These are phyloP conservation scores for human (Homo sapiens) DNA, from an alignment of 2,113 vertebrate species.

Conservation along the genomic window DNA sequence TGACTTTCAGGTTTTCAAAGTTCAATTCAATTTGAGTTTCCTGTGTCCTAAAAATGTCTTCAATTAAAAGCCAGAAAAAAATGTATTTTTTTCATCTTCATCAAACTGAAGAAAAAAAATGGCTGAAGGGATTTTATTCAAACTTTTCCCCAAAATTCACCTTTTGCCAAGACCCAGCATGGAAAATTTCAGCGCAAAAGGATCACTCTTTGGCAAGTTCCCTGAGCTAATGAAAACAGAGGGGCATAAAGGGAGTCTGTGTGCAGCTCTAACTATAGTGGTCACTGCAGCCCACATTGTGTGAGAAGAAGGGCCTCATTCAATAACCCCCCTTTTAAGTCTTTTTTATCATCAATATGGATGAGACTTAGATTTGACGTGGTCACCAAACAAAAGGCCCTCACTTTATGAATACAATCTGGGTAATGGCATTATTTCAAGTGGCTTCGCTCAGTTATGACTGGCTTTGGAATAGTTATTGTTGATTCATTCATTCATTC, in stretches of 20 bases:
- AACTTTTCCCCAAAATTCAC: conserved; percentile 80
- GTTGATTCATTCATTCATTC: neutral
- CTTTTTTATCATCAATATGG: conserved; percentile 79
- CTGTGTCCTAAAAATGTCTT: conserved; percentile 79
- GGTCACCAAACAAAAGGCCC: conserved; percentile 64
- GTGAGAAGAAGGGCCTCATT: conserved; percentile 77
- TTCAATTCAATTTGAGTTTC: conserved; percentile 72
- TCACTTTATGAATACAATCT: conserved; percentile 59
- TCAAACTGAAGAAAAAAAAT: conserved; percentile 81
- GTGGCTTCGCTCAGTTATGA: conserved; percentile 12
- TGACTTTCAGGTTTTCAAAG: conserved; percentile 69
- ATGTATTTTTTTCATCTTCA: conserved; percentile 71
- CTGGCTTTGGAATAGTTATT: neutral
- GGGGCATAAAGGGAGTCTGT: conserved; percentile 78
- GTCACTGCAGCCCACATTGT: conserved; percentile 76
- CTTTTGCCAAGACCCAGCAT: conserved; percentile 82
- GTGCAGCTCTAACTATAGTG: conserved; percentile 66
- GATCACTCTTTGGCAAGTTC: conserved; percentile 80
- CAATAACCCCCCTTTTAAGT: conserved; percentile 71
- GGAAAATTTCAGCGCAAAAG: conserved; percentile 82
- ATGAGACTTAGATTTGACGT: conserved; percentile 75
- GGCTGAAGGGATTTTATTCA: conserved; percentile 82
- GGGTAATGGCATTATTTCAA: conserved; percentile 56
- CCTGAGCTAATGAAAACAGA: conserved; percentile 81
- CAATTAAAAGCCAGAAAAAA: conserved; percentile 76